Conservation (phyloP, 2,113 vertebrate species). For the Butorides virescens region DNA sequence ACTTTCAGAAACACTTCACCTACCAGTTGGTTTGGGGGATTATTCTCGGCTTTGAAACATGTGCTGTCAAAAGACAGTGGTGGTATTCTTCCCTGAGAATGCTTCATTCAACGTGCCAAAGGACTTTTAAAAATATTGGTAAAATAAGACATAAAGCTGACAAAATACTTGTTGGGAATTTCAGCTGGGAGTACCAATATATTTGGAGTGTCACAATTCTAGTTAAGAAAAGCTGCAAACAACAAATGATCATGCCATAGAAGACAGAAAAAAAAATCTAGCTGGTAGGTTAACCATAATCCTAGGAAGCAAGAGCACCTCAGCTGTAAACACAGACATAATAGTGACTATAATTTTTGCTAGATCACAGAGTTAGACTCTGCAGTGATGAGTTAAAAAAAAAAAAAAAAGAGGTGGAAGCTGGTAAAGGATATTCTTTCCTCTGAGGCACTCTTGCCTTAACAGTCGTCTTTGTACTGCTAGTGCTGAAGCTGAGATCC, state of each 20-base stretch:
- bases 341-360: background rate
- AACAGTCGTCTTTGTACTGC: background rate
- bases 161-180: background rate
- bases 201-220: background rate
- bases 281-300: background rate
- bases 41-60: background rate
- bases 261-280: background rate
- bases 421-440: background rate
- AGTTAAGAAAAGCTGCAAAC: background rate
- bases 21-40: background rate
- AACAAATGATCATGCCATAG: background rate
- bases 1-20: background rate
- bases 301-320: background rate
- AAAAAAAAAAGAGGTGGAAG: background rate
- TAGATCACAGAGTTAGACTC: background rate
- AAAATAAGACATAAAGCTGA: background rate
- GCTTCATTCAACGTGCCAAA: background rate
- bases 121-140: background rate
- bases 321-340: background rate
- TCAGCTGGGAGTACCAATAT: background rate
- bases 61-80: background rate
- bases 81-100: background rate
- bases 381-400: background rate
- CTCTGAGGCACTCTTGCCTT: background rate
- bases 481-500: background rate